These are phyloP conservation scores for Geopemphigus sp. DNA, from an alignment of 1,140 invertebrate genomes.

Conservation along the genomic window DNA sequence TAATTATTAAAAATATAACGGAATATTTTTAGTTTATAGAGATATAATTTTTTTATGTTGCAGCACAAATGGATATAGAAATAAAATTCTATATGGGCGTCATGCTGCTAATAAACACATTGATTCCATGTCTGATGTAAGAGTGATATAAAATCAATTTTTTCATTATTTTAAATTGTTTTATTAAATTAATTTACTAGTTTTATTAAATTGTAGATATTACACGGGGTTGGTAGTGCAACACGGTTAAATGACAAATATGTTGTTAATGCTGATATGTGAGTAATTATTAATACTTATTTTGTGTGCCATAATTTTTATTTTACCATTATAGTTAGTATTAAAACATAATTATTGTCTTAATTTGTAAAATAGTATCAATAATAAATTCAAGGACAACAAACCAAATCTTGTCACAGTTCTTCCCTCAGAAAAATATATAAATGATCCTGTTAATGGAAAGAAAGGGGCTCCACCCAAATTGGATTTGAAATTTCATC, in stretches of 20 bases:
- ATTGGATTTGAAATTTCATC: conserved; percentile 48
- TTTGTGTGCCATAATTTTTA: background rate
- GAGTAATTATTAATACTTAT: conserved; percentile 11
- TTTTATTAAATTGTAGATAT: conserved; percentile 6
- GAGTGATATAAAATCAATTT: background rate
- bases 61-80: conserved; percentile 31
- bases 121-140: conserved; percentile 40
- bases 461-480: conserved; percentile 37
- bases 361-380: background rate
- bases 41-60: conserved; percentile 14
- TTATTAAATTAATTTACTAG: background rate
- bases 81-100: conserved; percentile 8
- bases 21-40: too few species aligned
- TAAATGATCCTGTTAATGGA: conserved; percentile 9
- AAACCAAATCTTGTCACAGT: conserved; percentile 42
- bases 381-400: conserved; percentile 44
- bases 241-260: conserved; percentile 40
- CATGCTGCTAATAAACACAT: conserved; percentile 44
- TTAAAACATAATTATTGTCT: background rate
- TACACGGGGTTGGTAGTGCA: conserved; percentile 33
- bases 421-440: conserved; percentile 41
- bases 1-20: background rate
- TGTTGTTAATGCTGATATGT: conserved; percentile 43
- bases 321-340: background rate
- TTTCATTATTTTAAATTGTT: background rate